Evolutionary conservation across 1,140 invertebrate genomes (phyloP), one percentile per base, ranked within the genome.

Genomic region (Drosophila orena): DNA sequence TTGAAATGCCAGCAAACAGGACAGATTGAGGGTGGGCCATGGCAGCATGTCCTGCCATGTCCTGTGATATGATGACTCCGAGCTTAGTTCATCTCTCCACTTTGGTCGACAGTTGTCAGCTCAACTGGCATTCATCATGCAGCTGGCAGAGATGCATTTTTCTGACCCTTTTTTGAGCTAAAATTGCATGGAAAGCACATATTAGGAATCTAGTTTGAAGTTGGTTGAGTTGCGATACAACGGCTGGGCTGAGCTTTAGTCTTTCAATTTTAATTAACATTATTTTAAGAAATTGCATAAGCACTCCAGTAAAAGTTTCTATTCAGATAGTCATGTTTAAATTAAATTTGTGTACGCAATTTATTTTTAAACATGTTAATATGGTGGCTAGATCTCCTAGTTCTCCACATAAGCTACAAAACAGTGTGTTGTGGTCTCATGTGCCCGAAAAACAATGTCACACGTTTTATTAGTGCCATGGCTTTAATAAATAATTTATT

Each of bases 91-190:
- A 46, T 50, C 54, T 53, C 68, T 27, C 46, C 30, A 40, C 47
- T 59, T 59, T 44, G 46, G 34, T 24, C 38, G 66, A 38, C 46
- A 72, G 66, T 74, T 74, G 69, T 74, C 71, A 74, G 66, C 4
- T 38, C 34, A 50, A 58, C 47, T 70, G 69, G 57, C 54, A 53
- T 46, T 71, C 38, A 43, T 71, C 24, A 44, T 40, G 54, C 40
- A 72, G 20, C 20, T 8, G 22, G n/a, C 38, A 4, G 46, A 65
- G 64, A 35, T 53, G 46, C 35, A 42, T 12, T 43, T 20, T 59
- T 60, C 12, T 8, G 53, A 4, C 4, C 53, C 38, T 6, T 30
- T 62, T 62, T 59, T 4, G 10, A 37, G 11, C 6, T 12, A 34
- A 27, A 59, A 34, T 12, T 59, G n/a, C 37, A 5, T 1, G 8